Conservation (phyloP, 2,797 vertebrate genomes). For the Siniperca undulata region DNA sequence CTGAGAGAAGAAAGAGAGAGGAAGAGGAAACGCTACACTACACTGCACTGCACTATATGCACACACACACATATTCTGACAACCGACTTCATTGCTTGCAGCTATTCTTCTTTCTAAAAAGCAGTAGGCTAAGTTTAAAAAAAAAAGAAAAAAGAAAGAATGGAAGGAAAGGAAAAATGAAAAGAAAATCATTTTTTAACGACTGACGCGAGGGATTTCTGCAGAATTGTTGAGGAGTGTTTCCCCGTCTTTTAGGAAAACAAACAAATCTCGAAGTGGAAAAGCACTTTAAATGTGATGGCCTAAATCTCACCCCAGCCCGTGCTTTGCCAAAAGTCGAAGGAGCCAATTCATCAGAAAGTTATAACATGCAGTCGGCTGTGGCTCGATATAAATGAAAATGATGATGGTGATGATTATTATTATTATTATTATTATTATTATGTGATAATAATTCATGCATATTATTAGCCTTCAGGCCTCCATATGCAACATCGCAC, state of each 20-base stretch:
- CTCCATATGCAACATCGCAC: background rate
- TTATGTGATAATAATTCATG: background rate
- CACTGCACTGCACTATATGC: slow-evolving; percentile 51
- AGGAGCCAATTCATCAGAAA: slow-evolving; percentile 40
- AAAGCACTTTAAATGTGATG: slow-evolving; percentile 71
- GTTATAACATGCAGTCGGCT: slow-evolving; percentile 8
- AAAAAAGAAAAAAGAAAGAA: slow-evolving; percentile 48
- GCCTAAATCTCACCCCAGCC: slow-evolving; percentile 61
- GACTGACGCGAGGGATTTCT: slow-evolving; percentile 75
- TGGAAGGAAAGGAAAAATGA: slow-evolving; percentile 77
- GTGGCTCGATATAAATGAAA: background rate
- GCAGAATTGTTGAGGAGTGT: slow-evolving; percentile 73
- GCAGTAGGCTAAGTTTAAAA: slow-evolving; percentile 63
- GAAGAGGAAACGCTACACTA: slow-evolving; percentile 77
- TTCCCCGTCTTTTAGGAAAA: slow-evolving; percentile 81
- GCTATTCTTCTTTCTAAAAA: slow-evolving; percentile 84
- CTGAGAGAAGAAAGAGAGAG: slow-evolving; percentile 78
- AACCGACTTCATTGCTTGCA: slow-evolving; percentile 79
- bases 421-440: slow-evolving; percentile 11
- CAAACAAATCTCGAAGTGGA: slow-evolving; percentile 73
- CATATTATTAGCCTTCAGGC: background rate
- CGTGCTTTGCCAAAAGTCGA: slow-evolving; percentile 29
- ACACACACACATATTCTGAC: slow-evolving; percentile 62
- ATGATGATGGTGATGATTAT: background rate
- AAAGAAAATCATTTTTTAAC: slow-evolving; percentile 82